Evolutionary conservation across 2,113 vertebrate species (phyloP), one percentile per base, ranked within the genome.

Genomic region (Lates calcarifer): DNA sequence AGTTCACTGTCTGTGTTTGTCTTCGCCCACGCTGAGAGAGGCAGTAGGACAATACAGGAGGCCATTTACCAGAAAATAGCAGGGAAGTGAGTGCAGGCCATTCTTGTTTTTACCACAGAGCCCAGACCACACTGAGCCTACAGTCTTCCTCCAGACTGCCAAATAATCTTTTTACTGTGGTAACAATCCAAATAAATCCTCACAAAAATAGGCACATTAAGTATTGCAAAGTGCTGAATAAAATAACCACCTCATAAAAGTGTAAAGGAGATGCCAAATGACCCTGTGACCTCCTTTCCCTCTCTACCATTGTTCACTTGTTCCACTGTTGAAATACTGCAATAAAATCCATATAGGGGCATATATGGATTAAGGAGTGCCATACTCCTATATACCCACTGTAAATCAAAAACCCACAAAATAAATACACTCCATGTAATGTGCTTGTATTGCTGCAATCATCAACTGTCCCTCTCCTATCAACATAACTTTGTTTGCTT

Each of bases 1-100:
- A 87, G 49, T 70, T 76, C 47, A 70, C 55, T 82, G 75, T 84
- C 68, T 84, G 81, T 83, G 73, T 88, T 88, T 91, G 87, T 87
- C 57, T 84, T 87, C 58, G 15, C 85, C 78, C 71, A 85, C 57
- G 15, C 75, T 4, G 49, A 82, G 47, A 55, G 79, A 61, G 33
- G 61, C 83, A 49, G 61, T 60, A 74, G 66, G 72, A 86, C 77
- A 85, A 78, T 74, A 78, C 74, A 64, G 53, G 24, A 56, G 71
- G 14, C 39, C 83, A 39, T 74, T 74, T 78, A 84, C n/a, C 20
- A 75, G 76, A 79, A 74, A 84, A 71, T 64, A 84, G 62, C 76
- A 53, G 43, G 77, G 49, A 74, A 82, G 57, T 61, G 64, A 74
- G 41, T 18, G 69, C 39, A 1, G 45, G 20, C 66, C 39, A 28